Conservation (phyloP, 2,888 invertebrate genomes). For the Amblyteles armatorius region DNA sequence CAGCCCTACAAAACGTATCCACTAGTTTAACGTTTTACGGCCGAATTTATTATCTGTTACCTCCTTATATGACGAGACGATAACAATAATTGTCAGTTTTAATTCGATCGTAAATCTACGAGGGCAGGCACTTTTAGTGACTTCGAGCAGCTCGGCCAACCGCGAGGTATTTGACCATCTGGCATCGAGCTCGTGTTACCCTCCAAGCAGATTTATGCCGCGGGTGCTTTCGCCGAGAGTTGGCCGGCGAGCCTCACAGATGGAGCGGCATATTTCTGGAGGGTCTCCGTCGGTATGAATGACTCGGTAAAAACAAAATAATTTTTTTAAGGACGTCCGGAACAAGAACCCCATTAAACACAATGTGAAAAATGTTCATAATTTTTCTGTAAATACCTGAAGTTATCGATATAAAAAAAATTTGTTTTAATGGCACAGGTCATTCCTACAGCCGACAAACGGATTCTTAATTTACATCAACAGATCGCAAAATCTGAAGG, state of each 20-base stretch:
- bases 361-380: not conserved
- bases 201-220: constrained; percentile 53
- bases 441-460: constrained; percentile 16
- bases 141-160: constrained; percentile 66
- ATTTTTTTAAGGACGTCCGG: not conserved
- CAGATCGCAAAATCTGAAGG: not conserved
- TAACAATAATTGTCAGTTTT: constrained; percentile 85
- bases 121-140: constrained; percentile 75
- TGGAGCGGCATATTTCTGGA: constrained; percentile 59
- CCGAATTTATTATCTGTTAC: constrained; percentile 85
- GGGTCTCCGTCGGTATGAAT: constrained; percentile 63
- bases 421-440: not conserved
- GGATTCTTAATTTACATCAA: not conserved
- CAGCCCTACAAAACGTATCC: constrained; percentile 83
- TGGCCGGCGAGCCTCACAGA: constrained; percentile 51
- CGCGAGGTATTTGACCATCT: constrained; percentile 77
- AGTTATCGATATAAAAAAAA: not conserved
- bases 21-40: constrained; percentile 84
- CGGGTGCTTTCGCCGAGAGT: constrained; percentile 36
- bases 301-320: not conserved
- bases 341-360: not conserved
- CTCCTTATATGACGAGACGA: constrained; percentile 84
- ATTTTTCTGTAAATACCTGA: not conserved
- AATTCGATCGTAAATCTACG: constrained; percentile 82
- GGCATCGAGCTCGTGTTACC: constrained; percentile 71